These are phyloP conservation scores for Zaprionus camerounensis DNA, from an alignment of 1,140 invertebrate genomes.

Conservation along the genomic window DNA sequence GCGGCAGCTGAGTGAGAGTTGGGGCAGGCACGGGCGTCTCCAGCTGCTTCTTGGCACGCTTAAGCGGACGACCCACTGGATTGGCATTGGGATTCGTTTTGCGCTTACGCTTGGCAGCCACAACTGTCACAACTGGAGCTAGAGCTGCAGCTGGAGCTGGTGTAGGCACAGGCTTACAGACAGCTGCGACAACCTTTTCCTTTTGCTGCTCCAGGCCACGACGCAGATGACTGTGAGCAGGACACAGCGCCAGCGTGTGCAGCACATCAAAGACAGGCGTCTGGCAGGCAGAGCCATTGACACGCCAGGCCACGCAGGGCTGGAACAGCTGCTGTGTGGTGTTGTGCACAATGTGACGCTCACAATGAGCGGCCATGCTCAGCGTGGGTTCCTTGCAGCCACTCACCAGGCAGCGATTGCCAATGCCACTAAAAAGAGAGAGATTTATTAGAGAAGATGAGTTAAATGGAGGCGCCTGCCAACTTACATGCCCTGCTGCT, in stretches of 20 bases:
- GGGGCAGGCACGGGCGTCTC: constrained; percentile 21
- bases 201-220: constrained; percentile 43
- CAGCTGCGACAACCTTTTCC: constrained; percentile 3
- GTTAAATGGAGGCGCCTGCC: neutral
- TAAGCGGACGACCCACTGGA: constrained; percentile 70
- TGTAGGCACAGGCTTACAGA: constrained; percentile 6
- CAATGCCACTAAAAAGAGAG: constrained; percentile 40
- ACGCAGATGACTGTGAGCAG: constrained; percentile 87
- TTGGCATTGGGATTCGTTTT: constrained; percentile 60
- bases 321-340: constrained; percentile 94
- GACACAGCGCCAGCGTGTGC: constrained; percentile 93
- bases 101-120: constrained; percentile 60
- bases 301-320: constrained; percentile 94
- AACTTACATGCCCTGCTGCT: constrained; percentile 69
- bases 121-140: neutral
- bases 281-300: constrained; percentile 94
- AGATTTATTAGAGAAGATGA: neutral
- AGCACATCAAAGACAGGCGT: constrained; percentile 94
- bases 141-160: constrained; percentile 14
- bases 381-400: constrained; percentile 83
- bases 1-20: constrained; percentile 42
- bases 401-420: constrained; percentile 63
- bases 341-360: constrained; percentile 94
- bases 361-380: constrained; percentile 93
- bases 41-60: constrained; percentile 62